phyloP scores from a whole-genome alignment of 2,113 vertebrate species.

The Ciconia stormi region DNA sequence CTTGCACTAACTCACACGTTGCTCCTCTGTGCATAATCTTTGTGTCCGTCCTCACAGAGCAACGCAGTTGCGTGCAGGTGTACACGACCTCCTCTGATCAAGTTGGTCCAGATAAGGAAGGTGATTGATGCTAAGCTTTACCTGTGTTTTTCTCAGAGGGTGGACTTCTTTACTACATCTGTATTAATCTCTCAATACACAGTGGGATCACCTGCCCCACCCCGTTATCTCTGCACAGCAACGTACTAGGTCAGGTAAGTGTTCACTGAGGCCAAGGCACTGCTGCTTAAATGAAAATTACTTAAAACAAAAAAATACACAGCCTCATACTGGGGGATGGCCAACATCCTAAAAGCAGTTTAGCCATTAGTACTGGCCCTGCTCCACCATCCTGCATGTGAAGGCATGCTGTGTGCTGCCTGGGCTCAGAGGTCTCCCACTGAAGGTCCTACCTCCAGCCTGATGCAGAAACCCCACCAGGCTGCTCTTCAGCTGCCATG shows the following conservation, averaged over 20 bases:
- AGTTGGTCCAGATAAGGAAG: background rate
- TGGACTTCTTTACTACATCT: background rate
- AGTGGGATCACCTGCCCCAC: background rate
- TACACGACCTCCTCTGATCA: fast-evolving
- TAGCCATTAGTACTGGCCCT: background rate
- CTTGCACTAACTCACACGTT: fast-evolving
- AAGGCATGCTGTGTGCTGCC: too few species aligned
- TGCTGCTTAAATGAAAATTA: background rate
- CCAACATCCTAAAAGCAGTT: background rate
- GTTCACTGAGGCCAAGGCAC: background rate
- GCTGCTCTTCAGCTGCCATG: background rate
- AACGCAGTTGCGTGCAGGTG: fast-evolving
- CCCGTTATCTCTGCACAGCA: background rate
- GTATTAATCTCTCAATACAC: background rate
- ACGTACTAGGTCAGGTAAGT: background rate
- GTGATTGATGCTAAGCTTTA: background rate
- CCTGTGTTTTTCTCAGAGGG: background rate
- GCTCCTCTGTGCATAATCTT: background rate
- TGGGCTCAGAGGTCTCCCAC: background rate
- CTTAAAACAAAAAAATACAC: background rate
- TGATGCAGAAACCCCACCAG: background rate
- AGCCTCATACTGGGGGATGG: background rate
- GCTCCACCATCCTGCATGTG: background rate
- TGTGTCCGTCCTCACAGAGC: background rate
- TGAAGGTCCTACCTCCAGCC: background rate